Conservation (phyloP, 1,140 invertebrate genomes). For the Caenorhabditis remanei region DNA sequence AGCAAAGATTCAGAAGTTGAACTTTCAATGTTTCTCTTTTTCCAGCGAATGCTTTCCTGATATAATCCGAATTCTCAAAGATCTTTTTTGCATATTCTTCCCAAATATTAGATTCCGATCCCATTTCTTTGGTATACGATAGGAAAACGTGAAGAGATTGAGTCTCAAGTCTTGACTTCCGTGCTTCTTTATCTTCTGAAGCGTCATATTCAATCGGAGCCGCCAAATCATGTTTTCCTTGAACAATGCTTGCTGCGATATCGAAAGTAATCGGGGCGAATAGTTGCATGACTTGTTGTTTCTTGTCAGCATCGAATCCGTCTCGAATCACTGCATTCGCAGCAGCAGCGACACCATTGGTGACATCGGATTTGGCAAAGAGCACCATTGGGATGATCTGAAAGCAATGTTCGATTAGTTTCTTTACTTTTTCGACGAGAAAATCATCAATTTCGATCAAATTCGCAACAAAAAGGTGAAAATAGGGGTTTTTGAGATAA, state of each 20-base stretch:
- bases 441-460: too few relatives aligned
- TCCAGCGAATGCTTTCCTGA: background rate
- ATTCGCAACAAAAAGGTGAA: too few relatives aligned
- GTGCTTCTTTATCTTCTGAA: background rate
- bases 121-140: constrained; percentile 4
- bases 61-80: background rate
- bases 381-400: constrained; percentile 57
- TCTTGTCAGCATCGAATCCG: constrained; percentile 31
- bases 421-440: too few relatives aligned
- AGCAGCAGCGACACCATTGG: constrained; percentile 33
- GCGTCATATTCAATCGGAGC: constrained; percentile 1
- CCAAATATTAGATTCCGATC: background rate
- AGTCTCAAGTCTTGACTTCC: constrained; percentile 16
- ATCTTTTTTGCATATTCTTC: background rate
- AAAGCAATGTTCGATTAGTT: background rate
- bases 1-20: constrained; percentile 24
- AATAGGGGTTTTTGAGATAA: too few relatives aligned
- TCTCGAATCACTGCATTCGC: constrained; percentile 10
- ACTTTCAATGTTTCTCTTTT: constrained; percentile 1
- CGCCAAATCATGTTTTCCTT: background rate
- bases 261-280: constrained; percentile 10
- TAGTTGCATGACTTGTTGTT: constrained; percentile 7
- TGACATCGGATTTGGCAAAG: constrained; percentile 52
- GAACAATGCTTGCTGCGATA: background rate
- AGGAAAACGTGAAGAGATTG: constrained; percentile 14